Base-by-base conservation (phyloP, 2,797 vertebrate species). In the Triplophysa bombifrons region DNA sequence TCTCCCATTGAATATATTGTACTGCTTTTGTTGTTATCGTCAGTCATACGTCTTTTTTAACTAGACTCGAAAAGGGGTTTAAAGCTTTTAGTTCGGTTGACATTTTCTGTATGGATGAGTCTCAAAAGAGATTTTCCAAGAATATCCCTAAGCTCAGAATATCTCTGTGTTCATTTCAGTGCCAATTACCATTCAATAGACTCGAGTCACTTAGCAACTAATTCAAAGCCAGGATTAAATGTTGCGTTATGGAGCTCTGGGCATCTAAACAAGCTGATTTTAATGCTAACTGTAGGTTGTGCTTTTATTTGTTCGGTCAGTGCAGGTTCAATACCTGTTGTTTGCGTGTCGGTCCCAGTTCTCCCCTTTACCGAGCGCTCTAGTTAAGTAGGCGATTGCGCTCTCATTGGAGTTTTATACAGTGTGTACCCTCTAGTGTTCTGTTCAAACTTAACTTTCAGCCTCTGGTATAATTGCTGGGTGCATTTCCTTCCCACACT, bases 391-490 rank as follows among this genome's bases (percentile, higher is more conserved):
- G 58, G 53, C 50, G 53, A 64, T 79, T 78, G 73, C 68, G 46
- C 48, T 76, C 61, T 80, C 63, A 83, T 75, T 75, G 75, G 72
- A 71, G 71, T 46, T 22, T 79, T 63, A 83, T 72, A 64, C 64
- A 41, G 56, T 34, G 51, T n/a, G 73, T 30, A 74, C 65, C 70
- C 69, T 82, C 56, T 55, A 68, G 82, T 79, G 50, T 22, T 79
- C 74, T 80, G 53, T 74, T 82, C 53, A 77, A 80, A 63, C 55
- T 72, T 71, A 22, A 78, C 72, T 82, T 72, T 80, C 68, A 83
- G 82, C 78, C 68, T 71, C 50, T 68, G 61, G 79, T 72, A 73
- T 83, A 80, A 82, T 80, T 82, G 74, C 77, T 80, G 66, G 69
- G 65, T 84, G 75, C 46, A 82, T 66, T 84, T 69, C 69, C 72